phyloP scores from a whole-genome alignment of 2,797 vertebrate species.

The Heliangelus exortis region DNA sequence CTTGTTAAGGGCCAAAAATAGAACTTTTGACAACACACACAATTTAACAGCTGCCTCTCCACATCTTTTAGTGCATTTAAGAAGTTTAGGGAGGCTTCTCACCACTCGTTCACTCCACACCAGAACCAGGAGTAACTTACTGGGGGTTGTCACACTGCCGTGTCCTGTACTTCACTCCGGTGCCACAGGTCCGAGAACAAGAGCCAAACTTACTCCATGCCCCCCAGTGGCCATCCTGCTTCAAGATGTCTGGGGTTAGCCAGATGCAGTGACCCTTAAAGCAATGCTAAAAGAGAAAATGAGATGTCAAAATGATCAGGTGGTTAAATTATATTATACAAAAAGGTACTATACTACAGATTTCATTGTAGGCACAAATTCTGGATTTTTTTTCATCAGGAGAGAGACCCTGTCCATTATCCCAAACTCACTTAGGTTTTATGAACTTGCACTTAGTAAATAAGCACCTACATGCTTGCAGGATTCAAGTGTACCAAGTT shows the following conservation, averaged over 20 bases:
- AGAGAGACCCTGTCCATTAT: not conserved
- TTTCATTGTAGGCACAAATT: not conserved
- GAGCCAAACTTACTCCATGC: constrained; percentile 94
- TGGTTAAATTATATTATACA: not conserved
- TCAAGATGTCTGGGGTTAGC: constrained; percentile 94
- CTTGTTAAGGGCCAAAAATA: not conserved
- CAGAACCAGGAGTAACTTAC: constrained; percentile 74
- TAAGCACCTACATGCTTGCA: accelerated
- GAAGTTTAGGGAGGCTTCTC: not conserved
- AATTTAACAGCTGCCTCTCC: not conserved
- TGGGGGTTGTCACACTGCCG: constrained; percentile 93
- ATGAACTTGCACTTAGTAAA: accelerated
- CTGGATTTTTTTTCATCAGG: not conserved
- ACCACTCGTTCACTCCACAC: accelerated
- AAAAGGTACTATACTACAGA: not conserved
- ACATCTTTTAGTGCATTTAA: not conserved
- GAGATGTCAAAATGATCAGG: not conserved
- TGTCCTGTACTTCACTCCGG: constrained; percentile 91
- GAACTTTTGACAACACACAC: not conserved
- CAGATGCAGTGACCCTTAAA: constrained; percentile 98
- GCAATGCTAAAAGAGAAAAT: constrained; percentile 87
- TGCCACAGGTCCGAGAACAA: constrained; percentile 92
- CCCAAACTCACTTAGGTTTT: not conserved
- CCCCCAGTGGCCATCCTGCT: constrained; percentile 95
- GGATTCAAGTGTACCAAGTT: not conserved